Evolutionary conservation across 2,113 vertebrate genomes (phyloP), one percentile per base, ranked within the genome.

Genomic region (Gallinago paraguaiae): DNA sequence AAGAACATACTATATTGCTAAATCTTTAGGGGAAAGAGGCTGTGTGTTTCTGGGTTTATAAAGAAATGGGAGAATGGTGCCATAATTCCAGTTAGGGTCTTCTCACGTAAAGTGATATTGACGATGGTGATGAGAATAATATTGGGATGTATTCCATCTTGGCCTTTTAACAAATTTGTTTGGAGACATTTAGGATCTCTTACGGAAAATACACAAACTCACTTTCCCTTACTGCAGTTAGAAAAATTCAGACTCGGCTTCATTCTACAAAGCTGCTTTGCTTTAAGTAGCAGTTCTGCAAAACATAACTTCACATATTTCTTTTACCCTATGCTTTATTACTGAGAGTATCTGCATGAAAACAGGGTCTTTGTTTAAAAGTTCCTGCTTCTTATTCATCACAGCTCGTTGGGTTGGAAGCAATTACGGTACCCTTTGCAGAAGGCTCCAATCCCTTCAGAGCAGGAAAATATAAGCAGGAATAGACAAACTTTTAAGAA

Each of bases 381-480:
- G 86, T 91, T 94, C 77, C 96, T 95, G 92, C 80, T 96, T 92
- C 78, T 93, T 96, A 94, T 91, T 97, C 83, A 91, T 96, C 86
- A 57, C 92, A 94, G 93, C 82, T 94, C 17, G 2, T 74, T 96
- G 88, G 67, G 64, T 94, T 97, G 90, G 88, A 95, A 96, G 83
- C 81, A 92, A 87, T 95, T 95, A 86, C 0, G 11, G 51, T 95
- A 72, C 67, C 72, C 37, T 57, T 61, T 87, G 35, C 80, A 82
- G 88, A 96, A 90, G 61, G 69, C 59, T 93, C 83, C 8, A 1
- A 46, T 93, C 67, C 77, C 88, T 92, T 95, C 83, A 76, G 53
- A 94, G 61, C 39, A 69, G 70, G 64, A 87, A 93, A 95, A 82
- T 57, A 54, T 37, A 86, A 88, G 83, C 65, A 94, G 57, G 25